Evolutionary conservation across 2,888 invertebrate genomes (phyloP).

Genomic region (Tachina fera): DNA sequence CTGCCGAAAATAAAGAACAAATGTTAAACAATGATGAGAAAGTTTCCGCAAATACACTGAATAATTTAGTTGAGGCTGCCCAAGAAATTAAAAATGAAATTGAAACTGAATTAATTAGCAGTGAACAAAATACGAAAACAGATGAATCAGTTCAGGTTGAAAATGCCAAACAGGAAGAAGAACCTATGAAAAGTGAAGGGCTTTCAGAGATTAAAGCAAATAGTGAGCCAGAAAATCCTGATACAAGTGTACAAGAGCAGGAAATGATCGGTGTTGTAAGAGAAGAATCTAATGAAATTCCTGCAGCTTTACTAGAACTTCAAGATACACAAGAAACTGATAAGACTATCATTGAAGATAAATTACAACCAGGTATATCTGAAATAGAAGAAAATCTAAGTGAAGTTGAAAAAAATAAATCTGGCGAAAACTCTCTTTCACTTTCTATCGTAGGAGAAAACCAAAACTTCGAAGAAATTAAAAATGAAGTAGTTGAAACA

Average conservation of each 20-base stretch:
- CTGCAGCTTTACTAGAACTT: constrained; percentile 19
- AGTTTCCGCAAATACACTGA: constrained; percentile 42
- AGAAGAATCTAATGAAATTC: constrained; percentile 38
- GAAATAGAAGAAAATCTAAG: constrained; percentile 33
- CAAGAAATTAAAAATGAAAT: constrained; percentile 65
- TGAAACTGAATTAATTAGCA: constrained; percentile 33
- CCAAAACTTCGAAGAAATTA: constrained; percentile 16
- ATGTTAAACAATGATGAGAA: background rate
- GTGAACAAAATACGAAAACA: constrained; percentile 5
- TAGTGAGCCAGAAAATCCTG: constrained; percentile 10
- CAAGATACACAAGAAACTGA: constrained; percentile 17
- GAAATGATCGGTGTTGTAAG: constrained; percentile 63
- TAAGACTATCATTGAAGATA: constrained; percentile 22
- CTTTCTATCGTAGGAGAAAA: constrained; percentile 29
- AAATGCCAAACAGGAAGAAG: constrained; percentile 12
- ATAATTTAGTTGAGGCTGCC: constrained; percentile 61
- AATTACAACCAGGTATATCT: constrained; percentile 15
- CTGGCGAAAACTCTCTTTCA: background rate
- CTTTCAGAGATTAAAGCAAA: constrained; percentile 36
- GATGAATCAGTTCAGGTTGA: constrained; percentile 1
- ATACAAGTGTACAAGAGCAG: background rate
- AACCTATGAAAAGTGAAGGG: background rate
- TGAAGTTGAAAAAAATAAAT: constrained; percentile 37
- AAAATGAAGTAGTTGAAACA: background rate
- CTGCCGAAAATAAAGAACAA: constrained; percentile 2